Conservation (phyloP, 2,113 vertebrate species). For the Furnarius figulus region DNA sequence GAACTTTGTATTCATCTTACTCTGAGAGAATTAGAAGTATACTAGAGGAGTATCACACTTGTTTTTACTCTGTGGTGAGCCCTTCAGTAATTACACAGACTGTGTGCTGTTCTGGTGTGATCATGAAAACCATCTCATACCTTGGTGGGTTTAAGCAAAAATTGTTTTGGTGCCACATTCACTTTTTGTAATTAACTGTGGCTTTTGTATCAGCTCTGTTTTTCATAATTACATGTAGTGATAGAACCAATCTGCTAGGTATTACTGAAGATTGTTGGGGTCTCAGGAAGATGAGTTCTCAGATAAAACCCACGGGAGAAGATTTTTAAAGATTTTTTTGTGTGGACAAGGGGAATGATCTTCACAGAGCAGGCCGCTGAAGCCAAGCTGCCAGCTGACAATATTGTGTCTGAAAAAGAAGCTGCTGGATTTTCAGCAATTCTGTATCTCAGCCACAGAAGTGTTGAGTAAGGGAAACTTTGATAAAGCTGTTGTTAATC, state of each 20-base stretch:
- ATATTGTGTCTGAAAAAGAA: not conserved
- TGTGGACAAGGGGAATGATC: not conserved
- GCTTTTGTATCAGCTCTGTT: not conserved
- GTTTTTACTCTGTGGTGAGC: not conserved
- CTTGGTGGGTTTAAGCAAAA: not conserved
- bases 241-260: not conserved
- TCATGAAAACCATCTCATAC: not conserved
- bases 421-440: not conserved
- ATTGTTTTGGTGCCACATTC: fast-evolving
- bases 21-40: not conserved
- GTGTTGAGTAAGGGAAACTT: not conserved
- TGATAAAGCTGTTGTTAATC: not conserved
- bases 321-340: not conserved
- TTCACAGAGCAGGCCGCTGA: not conserved
- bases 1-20: not conserved
- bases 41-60: not conserved
- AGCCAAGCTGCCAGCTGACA: not conserved
- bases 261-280: not conserved
- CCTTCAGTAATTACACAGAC: not conserved
- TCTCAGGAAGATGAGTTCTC: not conserved
- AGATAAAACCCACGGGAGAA: not conserved
- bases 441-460: not conserved
- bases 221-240: not conserved
- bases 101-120: not conserved
- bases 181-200: not conserved